Evolutionary conservation across 2,888 invertebrate species (phyloP), one percentile per base, ranked within the genome.

Genomic region (Hoplodrina ambigua): DNA sequence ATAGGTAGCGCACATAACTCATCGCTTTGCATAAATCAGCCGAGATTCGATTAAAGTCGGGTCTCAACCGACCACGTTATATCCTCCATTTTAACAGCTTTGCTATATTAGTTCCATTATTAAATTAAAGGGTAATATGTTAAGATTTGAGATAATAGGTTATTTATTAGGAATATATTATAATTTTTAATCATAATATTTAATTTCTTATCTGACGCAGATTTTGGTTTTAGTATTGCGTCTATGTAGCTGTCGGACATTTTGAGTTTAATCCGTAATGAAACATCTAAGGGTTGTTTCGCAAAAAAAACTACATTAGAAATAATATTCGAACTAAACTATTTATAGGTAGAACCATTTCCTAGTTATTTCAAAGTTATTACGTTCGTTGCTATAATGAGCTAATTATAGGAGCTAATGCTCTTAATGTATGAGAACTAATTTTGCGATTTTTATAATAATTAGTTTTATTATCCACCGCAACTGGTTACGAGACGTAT

Each of bases 11-110:
- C 46, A 20, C 69, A 72, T 81, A 81, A 82, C 64, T 85, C 80
- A 76, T 69, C 67, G 72, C 75, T 86, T 80, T 79, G 78, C 85
- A 86, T 86, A 86, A 86, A 85, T 86, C 82, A 83, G 70, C 64
- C 68, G 58, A 77, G 70, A 72, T 78, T 79, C 80, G 80, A 84
- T 85, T 85, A 85, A 81, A 80, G 61, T 59, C 67, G 75, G 73
- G 79, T 71, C 59, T 58, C 54, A 25, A 59, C 49, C 54, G 56
- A 75, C 79, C 73, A 60, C 70, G 60, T 69, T 69, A 83, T 79
- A 77, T 72, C 83, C 81, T 70, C 50, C 59, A 63, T 73, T 70
- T 72, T 65, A 78, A 74, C 72, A 74, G 72, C 44, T 61, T 64
- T 50, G 60, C 57, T 78, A 63, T 69, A 72, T 73, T 70, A 76